Conservation (phyloP, 1,140 invertebrate species). For the Globodera ellingtonae region DNA sequence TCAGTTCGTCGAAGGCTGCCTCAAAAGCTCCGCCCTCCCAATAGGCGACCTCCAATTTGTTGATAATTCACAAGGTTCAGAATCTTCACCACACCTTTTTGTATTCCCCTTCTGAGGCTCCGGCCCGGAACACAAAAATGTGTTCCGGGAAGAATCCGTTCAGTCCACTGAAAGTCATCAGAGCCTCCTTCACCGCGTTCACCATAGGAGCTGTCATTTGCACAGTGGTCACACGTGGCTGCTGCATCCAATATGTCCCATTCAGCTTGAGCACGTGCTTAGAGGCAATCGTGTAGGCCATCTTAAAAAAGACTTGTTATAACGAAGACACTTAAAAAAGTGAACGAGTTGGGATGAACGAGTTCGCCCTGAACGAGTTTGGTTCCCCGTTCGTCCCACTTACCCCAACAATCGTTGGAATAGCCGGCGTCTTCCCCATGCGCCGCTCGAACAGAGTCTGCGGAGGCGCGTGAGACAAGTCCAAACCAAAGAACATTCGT, state of each 20-base stretch:
- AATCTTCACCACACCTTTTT: conserved; percentile 10
- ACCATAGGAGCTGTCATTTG: conserved; percentile 17
- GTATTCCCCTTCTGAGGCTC: conserved; percentile 38
- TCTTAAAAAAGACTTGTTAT: background rate
- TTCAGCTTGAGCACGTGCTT: conserved; percentile 15
- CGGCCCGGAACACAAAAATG: conserved; percentile 34
- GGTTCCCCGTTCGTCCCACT: too few species aligned
- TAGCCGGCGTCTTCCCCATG: background rate
- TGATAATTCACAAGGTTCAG: background rate
- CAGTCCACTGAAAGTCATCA: background rate
- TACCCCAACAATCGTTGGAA: conserved; percentile 40
- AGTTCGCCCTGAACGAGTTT: too few species aligned
- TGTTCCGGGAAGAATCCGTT: conserved; percentile 18
- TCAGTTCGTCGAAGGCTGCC: conserved; percentile 29
- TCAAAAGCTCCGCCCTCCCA: conserved; percentile 23
- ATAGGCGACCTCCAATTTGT: conserved; percentile 20
- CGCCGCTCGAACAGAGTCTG: conserved; percentile 34
- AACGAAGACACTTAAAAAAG: too few species aligned
- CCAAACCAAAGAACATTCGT: conserved; percentile 26
- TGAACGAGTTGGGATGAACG: too few species aligned
- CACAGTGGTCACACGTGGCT: conserved; percentile 30
- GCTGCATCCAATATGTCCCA: conserved; percentile 36
- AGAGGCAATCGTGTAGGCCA: background rate
- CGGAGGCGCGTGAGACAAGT: conserved; percentile 37
- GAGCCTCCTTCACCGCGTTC: conserved; percentile 14